These are phyloP conservation scores for Bambusicola thoracicus DNA, from an alignment of 2,113 vertebrate genomes.

Conservation along the genomic window DNA sequence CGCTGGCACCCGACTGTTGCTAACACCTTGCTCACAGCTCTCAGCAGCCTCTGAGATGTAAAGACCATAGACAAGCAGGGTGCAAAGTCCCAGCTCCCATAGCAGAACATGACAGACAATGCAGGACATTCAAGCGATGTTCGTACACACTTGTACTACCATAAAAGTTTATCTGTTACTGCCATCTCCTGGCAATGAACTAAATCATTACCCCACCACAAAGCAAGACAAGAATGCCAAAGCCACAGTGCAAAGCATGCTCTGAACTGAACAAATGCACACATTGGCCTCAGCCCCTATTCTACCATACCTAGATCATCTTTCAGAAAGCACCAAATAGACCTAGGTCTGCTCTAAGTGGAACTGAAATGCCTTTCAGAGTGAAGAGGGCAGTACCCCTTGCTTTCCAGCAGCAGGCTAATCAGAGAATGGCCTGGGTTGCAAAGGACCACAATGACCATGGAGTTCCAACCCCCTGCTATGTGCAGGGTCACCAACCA, in stretches of 20 bases:
- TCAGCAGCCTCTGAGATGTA: background rate
- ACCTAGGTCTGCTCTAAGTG: background rate
- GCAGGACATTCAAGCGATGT: background rate
- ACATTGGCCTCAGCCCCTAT: background rate
- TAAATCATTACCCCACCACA: background rate
- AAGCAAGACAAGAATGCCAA: background rate
- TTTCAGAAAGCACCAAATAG: background rate
- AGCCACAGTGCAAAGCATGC: background rate
- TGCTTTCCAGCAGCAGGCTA: background rate
- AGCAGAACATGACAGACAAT: background rate
- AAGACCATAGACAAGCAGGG: background rate
- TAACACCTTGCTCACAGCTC: background rate
- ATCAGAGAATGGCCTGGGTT: no score
- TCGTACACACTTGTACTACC: background rate
- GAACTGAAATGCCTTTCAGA: background rate
- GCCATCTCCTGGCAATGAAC: conserved; percentile 39
- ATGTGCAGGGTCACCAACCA: no score
- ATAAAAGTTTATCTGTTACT: background rate
- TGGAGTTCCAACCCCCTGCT: no score
- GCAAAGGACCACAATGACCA: no score
- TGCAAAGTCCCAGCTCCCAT: background rate
- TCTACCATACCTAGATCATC: background rate
- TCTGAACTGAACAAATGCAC: background rate
- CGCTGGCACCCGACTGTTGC: rapidly evolving
- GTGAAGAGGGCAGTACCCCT: background rate